These are phyloP conservation scores for Mycetomoellerius zeteki DNA, from an alignment of 1,140 invertebrate genomes.

Conservation along the genomic window DNA sequence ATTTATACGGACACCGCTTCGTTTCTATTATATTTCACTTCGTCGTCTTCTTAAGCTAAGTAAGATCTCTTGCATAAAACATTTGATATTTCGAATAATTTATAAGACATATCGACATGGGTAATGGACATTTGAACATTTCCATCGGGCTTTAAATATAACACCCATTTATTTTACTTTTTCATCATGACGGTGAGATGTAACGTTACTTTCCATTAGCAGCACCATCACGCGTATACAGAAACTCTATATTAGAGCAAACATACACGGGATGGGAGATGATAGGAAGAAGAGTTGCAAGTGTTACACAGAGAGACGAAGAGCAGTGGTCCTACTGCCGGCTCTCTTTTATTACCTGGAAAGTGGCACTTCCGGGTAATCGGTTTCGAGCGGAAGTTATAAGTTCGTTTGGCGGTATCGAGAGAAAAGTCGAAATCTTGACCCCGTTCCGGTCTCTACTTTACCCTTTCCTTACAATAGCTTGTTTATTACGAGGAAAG, in stretches of 20 bases:
- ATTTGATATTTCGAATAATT: conserved; percentile 34
- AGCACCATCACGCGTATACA: conserved; percentile 24
- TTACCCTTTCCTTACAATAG: conserved; percentile 22
- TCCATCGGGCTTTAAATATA: conserved; percentile 28
- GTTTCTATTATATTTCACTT: neutral
- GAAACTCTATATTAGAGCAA: conserved; percentile 41
- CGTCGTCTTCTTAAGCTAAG: neutral
- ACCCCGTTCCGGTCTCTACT: conserved; percentile 27
- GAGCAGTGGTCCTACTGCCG: conserved; percentile 10
- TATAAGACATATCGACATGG: neutral
- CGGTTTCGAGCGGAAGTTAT: conserved; percentile 62
- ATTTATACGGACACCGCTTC: neutral
- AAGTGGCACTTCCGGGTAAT: conserved; percentile 61
- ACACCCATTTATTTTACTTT: conserved; percentile 11
- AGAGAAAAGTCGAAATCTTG: conserved; percentile 64
- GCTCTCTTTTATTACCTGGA: conserved; percentile 53
- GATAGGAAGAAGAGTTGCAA: neutral
- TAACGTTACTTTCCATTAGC: conserved; percentile 44
- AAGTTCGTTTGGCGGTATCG: conserved; percentile 61
- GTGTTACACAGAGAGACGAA: conserved; percentile 13
- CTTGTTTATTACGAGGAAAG: conserved; percentile 53
- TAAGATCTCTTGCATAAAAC: conserved; percentile 16
- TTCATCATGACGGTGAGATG: neutral
- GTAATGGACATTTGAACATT: neutral
- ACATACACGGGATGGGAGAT: neutral